A percentile compares a stretch with the other conserved stretches of the same genome.
Evolutionary conservation across 2,888 invertebrate species (phyloP).

Genomic region (Pristionchus japonicus): DNA sequence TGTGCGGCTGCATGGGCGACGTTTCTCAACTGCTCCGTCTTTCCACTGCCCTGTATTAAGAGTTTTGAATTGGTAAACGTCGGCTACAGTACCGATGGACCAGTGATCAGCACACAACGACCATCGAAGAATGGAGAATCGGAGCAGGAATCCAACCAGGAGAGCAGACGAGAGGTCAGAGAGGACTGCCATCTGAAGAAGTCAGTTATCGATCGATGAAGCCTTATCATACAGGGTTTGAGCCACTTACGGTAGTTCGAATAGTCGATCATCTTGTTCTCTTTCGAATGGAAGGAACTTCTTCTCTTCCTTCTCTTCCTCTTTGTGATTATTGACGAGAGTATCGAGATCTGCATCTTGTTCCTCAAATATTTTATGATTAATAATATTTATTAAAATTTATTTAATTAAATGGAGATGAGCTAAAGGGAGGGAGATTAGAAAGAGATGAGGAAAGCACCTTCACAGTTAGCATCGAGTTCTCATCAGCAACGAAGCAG

Average conservation of each 20-base stretch:
- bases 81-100: slow-evolving; percentile 28
- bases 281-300: slow-evolving; percentile 39
- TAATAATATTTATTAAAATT: too few species aligned
- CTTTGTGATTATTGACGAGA: neutral
- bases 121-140: slow-evolving; percentile 28
- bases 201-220: neutral
- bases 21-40: neutral
- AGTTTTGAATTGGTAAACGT: neutral
- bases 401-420: too few species aligned
- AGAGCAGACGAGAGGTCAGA: neutral
- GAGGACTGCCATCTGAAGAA: slow-evolving; percentile 38
- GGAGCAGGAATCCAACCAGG: slow-evolving; percentile 36
- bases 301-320: slow-evolving; percentile 39
- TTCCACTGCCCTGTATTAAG: slow-evolving; percentile 24
- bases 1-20: slow-evolving; percentile 22
- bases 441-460: neutral
- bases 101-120: slow-evolving; percentile 23
- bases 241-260: neutral
- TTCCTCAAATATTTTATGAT: neutral
- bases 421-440: neutral
- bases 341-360: slow-evolving; percentile 1
- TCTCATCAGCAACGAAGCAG: slow-evolving; percentile 41
- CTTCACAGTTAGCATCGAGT: neutral
- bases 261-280: neutral
- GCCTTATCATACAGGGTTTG: too few species aligned